These are phyloP conservation scores for Siphlonurus alternatus DNA, from an alignment of 2,888 invertebrate genomes.

Conservation along the genomic window DNA sequence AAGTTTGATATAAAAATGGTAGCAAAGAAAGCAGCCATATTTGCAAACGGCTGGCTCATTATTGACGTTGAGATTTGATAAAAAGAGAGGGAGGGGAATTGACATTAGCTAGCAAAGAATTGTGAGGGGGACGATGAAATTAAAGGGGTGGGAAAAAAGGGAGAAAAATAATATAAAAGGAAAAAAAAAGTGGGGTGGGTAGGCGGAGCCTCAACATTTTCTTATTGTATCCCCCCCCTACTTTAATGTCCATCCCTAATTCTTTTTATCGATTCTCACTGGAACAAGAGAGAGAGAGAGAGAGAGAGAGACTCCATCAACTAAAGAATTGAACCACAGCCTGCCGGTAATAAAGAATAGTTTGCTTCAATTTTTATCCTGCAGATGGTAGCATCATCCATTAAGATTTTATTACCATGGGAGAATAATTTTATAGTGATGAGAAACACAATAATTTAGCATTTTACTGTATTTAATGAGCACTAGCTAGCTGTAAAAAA, in stretches of 20 bases:
- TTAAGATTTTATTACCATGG: not conserved
- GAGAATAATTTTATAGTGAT: not conserved
- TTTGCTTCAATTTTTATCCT: not conserved
- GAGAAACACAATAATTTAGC: not conserved
- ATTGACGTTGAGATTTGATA: not conserved
- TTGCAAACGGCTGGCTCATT: not conserved
- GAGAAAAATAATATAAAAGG: not conserved
- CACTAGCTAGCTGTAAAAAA: not conserved
- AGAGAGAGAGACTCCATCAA: too few species aligned
- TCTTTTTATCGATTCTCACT: not conserved
- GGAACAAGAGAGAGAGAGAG: not conserved
- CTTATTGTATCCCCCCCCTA: not conserved
- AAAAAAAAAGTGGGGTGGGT: conserved; percentile 1
- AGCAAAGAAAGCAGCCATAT: not conserved
- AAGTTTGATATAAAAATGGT: too few species aligned
- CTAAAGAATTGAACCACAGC: not conserved
- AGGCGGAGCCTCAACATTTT: not conserved
- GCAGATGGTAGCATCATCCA: not conserved
- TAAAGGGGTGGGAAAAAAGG: conserved; percentile 1
- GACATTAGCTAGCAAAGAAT: not conserved
- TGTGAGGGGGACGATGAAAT: conserved; percentile 1
- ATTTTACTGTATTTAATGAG: not conserved
- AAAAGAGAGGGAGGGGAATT: conserved; percentile 1
- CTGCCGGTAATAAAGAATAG: not conserved
- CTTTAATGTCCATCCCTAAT: not conserved